Percentiles rank a stretch among this genome's conserved stretches.
phyloP scores from a whole-genome alignment of 2,888 invertebrate species.

The Synanthedon vespiformis region DNA sequence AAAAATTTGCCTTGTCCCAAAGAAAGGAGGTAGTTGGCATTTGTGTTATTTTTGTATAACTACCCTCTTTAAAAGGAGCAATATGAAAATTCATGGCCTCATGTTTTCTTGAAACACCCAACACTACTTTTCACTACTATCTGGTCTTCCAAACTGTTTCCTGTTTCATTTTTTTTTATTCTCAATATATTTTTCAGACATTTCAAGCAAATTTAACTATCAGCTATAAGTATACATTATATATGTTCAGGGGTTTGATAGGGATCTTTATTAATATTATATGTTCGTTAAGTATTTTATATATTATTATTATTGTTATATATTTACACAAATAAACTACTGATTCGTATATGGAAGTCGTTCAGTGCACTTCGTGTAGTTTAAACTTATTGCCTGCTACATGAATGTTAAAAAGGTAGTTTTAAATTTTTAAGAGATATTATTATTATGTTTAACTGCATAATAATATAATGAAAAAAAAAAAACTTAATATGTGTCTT shows the following conservation, averaged over 20 bases:
- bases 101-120: slow-evolving; percentile 1
- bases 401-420: slow-evolving; percentile 40
- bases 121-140: slow-evolving; percentile 19
- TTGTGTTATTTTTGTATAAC: too few relatives aligned
- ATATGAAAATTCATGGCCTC: too few relatives aligned
- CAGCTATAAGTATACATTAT: slow-evolving; percentile 13
- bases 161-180: slow-evolving; percentile 9
- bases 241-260: slow-evolving; percentile 35
- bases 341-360: slow-evolving; percentile 30
- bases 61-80: too few relatives aligned
- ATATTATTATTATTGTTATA: slow-evolving; percentile 16
- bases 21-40: too few relatives aligned
- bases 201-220: slow-evolving; percentile 68
- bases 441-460: slow-evolving; percentile 13
- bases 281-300: slow-evolving; percentile 30
- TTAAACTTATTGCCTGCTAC: slow-evolving; percentile 50
- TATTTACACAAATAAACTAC: slow-evolving; percentile 17
- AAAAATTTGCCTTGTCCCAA: too few relatives aligned
- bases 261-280: slow-evolving; percentile 20
- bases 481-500: slow-evolving; percentile 38
- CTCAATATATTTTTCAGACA: slow-evolving; percentile 7
- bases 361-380: slow-evolving; percentile 60
- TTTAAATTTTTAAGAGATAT: slow-evolving; percentile 20
- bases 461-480: slow-evolving; percentile 9
- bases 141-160: slow-evolving; percentile 28